Evolutionary conservation across 2,888 invertebrate genomes (phyloP).

Genomic region (Philaethria dido): DNA sequence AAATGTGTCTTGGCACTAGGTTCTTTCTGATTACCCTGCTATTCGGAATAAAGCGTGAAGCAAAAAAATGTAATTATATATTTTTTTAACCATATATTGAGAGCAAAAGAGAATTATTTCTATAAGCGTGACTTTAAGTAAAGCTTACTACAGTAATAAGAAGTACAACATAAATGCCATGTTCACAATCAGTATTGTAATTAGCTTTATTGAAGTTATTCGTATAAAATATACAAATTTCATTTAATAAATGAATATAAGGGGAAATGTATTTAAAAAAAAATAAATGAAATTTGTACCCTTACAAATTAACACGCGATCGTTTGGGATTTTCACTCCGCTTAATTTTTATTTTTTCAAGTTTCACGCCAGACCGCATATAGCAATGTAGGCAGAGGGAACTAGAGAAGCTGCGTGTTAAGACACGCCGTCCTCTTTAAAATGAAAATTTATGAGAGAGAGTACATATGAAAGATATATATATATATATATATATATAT

Average conservation of each 20-base stretch:
- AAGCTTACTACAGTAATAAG: background rate
- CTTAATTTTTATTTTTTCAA: background rate
- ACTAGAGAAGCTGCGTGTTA: too few species aligned
- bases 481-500: too few species aligned
- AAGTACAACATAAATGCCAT: conserved; percentile 8
- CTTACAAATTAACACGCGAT: too few species aligned
- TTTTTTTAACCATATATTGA: too few species aligned
- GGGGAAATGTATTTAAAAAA: background rate
- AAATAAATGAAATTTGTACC: background rate
- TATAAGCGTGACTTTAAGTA: background rate
- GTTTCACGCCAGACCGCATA: too few species aligned
- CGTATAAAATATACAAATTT: background rate
- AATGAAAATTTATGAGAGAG: too few species aligned
- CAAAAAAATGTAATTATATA: background rate
- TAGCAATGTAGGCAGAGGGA: too few species aligned
- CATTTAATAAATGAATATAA: background rate
- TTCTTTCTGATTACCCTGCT: too few species aligned
- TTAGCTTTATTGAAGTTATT: conserved; percentile 19
- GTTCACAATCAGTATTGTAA: conserved; percentile 16
- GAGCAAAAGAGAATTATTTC: too few species aligned
- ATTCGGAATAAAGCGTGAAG: background rate
- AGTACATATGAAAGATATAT: too few species aligned
- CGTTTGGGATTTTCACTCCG: background rate
- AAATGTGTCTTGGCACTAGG: too few species aligned
- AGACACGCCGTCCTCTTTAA: too few species aligned